phyloP scores from a whole-genome alignment of 1,140 invertebrate genomes.

The Leptinotarsa lineolata region DNA sequence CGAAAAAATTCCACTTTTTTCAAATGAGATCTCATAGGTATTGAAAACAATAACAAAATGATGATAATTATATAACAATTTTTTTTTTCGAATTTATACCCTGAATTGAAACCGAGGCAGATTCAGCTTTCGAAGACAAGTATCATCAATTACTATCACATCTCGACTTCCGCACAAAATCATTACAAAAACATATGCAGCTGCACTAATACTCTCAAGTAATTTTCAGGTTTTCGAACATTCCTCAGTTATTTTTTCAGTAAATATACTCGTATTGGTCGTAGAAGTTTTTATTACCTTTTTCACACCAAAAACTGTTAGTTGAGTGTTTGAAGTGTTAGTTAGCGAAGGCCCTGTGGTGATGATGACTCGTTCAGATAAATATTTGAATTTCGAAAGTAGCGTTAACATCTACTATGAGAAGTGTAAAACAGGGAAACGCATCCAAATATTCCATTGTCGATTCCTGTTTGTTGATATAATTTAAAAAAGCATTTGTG shows the following conservation, averaged over 20 bases:
- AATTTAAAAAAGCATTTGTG: too few relatives aligned
- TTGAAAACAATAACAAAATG: too few relatives aligned
- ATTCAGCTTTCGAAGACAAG: not conserved
- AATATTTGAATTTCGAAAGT: slow-evolving; percentile 21
- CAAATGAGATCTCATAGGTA: too few relatives aligned
- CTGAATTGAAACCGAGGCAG: too few relatives aligned
- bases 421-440: not conserved
- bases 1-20: too few relatives aligned
- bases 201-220: slow-evolving; percentile 7
- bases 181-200: slow-evolving; percentile 19
- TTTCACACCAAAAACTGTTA: slow-evolving; percentile 23
- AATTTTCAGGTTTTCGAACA: slow-evolving; percentile 21
- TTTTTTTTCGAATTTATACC: too few relatives aligned
- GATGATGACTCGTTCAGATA: slow-evolving; percentile 7
- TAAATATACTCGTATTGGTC: slow-evolving; percentile 17
- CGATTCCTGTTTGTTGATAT: too few relatives aligned
- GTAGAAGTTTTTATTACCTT: slow-evolving; percentile 28
- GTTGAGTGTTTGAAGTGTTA: slow-evolving; percentile 15
- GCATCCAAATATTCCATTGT: not conserved
- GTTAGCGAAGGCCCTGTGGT: slow-evolving; percentile 5
- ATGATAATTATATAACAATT: too few relatives aligned
- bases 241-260: slow-evolving; percentile 20
- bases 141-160: slow-evolving; percentile 9
- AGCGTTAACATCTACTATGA: not conserved
- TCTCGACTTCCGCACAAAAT: not conserved